A percentile compares a stretch with the other conserved stretches of the same genome.
Conservation (phyloP, 1,140 invertebrate genomes). For the Planococcus citri region DNA sequence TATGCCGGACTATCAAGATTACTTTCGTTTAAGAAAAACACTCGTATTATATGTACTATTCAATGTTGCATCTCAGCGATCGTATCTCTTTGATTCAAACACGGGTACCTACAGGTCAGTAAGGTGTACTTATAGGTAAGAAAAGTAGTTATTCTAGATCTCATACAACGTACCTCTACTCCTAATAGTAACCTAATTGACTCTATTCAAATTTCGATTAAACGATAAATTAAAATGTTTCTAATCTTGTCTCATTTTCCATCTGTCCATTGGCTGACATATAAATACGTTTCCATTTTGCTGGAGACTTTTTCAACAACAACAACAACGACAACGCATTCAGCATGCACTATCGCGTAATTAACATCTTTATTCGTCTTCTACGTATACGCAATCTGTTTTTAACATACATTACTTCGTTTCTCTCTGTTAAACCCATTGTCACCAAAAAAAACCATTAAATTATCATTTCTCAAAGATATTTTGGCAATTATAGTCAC, state of each 20-base stretch:
- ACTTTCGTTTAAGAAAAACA: too few relatives aligned
- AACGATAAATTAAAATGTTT: background rate
- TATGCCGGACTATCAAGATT: too few relatives aligned
- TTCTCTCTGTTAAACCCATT: background rate
- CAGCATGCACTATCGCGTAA: background rate
- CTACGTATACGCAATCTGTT: background rate
- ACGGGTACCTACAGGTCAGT: too few relatives aligned
- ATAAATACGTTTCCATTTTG: too few relatives aligned
- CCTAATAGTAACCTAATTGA: too few relatives aligned
- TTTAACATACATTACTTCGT: background rate
- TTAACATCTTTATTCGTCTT: background rate
- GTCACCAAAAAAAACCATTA: slow-evolving; percentile 2
- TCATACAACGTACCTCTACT: too few relatives aligned
- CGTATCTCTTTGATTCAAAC: too few relatives aligned
- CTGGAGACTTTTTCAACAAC: background rate
- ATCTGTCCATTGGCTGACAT: background rate
- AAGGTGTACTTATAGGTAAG: too few relatives aligned
- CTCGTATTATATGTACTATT: too few relatives aligned
- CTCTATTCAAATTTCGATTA: background rate
- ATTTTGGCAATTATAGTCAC: background rate
- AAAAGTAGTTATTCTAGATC: too few relatives aligned
- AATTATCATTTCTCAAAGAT: background rate
- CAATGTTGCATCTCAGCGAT: too few relatives aligned
- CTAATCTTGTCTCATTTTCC: background rate
- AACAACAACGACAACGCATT: too few relatives aligned